phyloP scores from a whole-genome alignment of 64 coral and sea anemone species.

The Astreopora myriophthalma region DNA sequence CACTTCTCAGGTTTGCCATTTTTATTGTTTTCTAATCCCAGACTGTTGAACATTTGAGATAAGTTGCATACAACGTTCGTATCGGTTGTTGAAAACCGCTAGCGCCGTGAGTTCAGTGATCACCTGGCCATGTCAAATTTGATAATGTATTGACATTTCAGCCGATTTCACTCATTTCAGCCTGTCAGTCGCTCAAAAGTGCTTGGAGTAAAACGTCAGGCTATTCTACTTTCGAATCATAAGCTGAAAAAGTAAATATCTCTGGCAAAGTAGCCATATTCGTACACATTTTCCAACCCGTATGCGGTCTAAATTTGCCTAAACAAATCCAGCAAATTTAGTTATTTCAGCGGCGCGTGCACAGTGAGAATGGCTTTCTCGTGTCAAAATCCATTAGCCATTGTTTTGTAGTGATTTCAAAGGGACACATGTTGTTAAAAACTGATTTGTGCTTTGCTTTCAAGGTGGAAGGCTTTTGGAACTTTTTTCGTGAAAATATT shows the following conservation, averaged over 20 bases:
- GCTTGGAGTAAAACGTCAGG: background rate
- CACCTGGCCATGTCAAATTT: background rate
- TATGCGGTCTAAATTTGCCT: background rate
- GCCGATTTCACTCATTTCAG: background rate
- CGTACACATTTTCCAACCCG: background rate
- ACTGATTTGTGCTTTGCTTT: background rate
- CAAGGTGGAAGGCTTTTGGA: no score
- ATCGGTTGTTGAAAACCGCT: background rate
- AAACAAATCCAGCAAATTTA: background rate
- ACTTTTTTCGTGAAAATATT: background rate
- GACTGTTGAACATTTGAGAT: background rate
- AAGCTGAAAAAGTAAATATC: background rate
- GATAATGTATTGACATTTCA: slow-evolving; percentile 18
- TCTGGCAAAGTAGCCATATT: background rate
- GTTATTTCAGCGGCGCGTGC: no score
- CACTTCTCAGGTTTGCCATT: background rate
- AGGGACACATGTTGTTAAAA: background rate
- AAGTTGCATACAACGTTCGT: background rate
- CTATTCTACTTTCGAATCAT: background rate
- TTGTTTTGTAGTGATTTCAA: background rate
- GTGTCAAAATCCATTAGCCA: background rate
- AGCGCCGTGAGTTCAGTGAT: background rate
- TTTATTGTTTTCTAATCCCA: background rate
- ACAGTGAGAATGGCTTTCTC: no score
- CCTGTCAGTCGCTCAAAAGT: background rate